Evolutionary conservation across 1,140 invertebrate species (phyloP), one percentile per base, ranked within the genome.

Genomic region (Triops cancriformis): DNA sequence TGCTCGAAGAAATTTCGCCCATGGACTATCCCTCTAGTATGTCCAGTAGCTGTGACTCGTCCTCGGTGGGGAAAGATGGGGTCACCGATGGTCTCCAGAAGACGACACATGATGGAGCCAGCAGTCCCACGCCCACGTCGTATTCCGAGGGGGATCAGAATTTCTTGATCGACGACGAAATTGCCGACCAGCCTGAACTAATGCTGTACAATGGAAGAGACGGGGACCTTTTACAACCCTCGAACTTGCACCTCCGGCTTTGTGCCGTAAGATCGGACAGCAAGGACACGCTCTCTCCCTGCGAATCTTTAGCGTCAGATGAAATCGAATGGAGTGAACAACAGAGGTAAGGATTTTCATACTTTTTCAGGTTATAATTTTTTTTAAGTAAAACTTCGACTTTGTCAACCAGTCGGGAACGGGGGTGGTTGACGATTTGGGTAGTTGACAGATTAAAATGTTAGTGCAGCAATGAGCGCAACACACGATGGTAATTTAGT

Each of bases 271-370:
- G 51, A 64, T 64, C 51, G 23, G 51, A 64, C 51, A 64, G 51
- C 51, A 64, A 64, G 18, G 51, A 64, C 23, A 64, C 51, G 14
- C 51, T 64, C 14, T 64, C 51, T 12, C 51, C 51, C 23, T 64
- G 51, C 14, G 51, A 64, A 23, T 64, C 51, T 18, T 64, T 64
- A 64, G 51, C 51, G 23, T 64, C 51, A 5, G 51, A 64, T 64
- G 51, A 64, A 18, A 64, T 64, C 14, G 51, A 64, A 64, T 64
- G 51, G 51, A 64, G 51, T 64, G 51, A 64, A 64, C 51, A 64
- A 23, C 51, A 64, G 14, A 64, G 51, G 51, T 64, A 64, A 64
- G 6, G 10, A 64, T 1, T 5, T 18, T 14, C 6, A 23, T 6
- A 64, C 6, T 14, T 64, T 64, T 64, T 64, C 23, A 18, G 51